A percentile compares a stretch with the other conserved stretches of the same genome.
These are phyloP conservation scores for Drosophila barbarae DNA, from an alignment of 2,888 invertebrate species.

Conservation along the genomic window DNA sequence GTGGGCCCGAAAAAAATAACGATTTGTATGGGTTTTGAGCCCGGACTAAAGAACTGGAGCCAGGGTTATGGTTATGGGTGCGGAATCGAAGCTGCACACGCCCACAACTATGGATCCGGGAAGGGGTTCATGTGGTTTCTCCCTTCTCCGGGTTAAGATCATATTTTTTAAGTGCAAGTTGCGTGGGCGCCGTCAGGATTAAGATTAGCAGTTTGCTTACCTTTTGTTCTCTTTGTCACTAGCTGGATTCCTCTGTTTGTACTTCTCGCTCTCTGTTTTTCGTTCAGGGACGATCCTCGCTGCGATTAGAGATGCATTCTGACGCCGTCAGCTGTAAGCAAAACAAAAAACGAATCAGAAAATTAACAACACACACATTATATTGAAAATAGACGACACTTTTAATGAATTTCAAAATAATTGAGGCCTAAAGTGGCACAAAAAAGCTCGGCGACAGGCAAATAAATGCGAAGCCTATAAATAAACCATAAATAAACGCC, in stretches of 20 bases:
- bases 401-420: conserved; percentile 71
- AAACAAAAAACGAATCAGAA: neutral
- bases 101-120: conserved; percentile 18
- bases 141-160: neutral
- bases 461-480: conserved; percentile 59
- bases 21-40: conserved; percentile 48
- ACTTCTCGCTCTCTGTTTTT: no score
- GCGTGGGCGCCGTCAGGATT: conserved; percentile 64
- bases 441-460: conserved; percentile 59
- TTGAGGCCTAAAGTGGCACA: conserved; percentile 72
- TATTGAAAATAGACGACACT: conserved; percentile 65
- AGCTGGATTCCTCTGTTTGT: conserved; percentile 1
- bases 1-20: conserved; percentile 38
- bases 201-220: conserved; percentile 53
- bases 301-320: conserved; percentile 36
- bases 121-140: neutral
- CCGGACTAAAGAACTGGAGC: conserved; percentile 12
- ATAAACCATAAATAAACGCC: conserved; percentile 41
- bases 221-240: conserved; percentile 43
- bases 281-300: conserved; percentile 4
- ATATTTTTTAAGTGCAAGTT: conserved; percentile 4
- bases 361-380: conserved; percentile 34
- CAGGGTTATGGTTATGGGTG: conserved; percentile 32
- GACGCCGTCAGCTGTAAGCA: conserved; percentile 38
- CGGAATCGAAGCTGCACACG: conserved; percentile 33